Base-by-base conservation (phyloP, 1,140 invertebrate genomes). In the Drosophila varians region DNA sequence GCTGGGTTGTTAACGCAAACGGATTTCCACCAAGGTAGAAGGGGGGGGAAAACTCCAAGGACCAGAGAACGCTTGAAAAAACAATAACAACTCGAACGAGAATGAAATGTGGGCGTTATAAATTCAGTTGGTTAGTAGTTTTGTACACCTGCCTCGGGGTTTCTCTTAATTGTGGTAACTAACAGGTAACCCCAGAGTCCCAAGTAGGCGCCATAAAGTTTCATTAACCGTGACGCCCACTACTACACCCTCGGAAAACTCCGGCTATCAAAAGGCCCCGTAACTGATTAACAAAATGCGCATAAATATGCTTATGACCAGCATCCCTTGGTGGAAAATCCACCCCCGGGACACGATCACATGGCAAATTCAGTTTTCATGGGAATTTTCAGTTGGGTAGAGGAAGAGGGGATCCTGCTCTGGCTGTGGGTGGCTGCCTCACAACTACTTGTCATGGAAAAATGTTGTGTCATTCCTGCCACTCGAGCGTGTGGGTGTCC, bases 241-340 rank as follows among this genome's bases (percentile, higher is more conserved):
- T n/a, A n/a, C n/a, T n/a, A n/a, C 71, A 66, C 34, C 40, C 34
- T 62, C 36, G 26, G 14, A n/a, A 28, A 26, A 14, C 40, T 23
- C 12, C 12, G 26, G 49, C 66, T 61, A 68, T 52, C 62, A 69
- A 62, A 77, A 46, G 61, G 64, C n/a, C n/a, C 78, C 79, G 68
- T 86, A 86, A 86, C 80, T 79, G 80, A 84, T 84, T 84, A 84
- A 84, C 79, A 84, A 84, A 84, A 78, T 64, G 75, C 65, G 61
- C 75, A 84, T 72, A 83, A 75, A 78, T 72, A 84, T 58, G 62
- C 34, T 36, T 12, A 4, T 34, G 9, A 38, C 64, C 61, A 84
- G 72, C 79, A 84, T 74, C 80, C 72, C 26, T 18, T 18, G 45
- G 45, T 9, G 9, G 57, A 64, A 19, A 53, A 66, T 43, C 52